Evolutionary conservation across 2,113 vertebrate genomes (phyloP).

Genomic region (Trogon melanurus): DNA sequence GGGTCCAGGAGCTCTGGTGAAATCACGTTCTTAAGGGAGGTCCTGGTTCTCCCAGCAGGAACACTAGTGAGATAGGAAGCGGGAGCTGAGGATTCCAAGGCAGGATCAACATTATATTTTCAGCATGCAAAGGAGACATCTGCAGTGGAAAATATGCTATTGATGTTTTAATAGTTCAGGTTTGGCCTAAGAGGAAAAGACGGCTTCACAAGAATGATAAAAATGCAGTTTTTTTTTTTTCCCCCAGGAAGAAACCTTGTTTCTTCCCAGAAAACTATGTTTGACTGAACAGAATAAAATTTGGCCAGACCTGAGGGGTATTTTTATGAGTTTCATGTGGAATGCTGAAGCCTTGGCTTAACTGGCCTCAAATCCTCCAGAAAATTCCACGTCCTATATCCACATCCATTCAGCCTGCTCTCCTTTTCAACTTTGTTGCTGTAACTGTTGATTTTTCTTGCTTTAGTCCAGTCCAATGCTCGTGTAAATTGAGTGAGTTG

Average conservation of each 20-base stretch:
- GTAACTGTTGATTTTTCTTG: background rate
- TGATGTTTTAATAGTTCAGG: background rate
- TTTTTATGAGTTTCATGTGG: constrained; percentile 29
- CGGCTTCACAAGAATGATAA: background rate
- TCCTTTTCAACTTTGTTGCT: background rate
- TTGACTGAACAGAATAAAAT: background rate
- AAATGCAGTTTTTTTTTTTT: background rate
- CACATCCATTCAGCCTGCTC: background rate
- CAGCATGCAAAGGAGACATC: background rate
- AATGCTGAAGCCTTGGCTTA: background rate
- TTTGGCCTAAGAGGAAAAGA: background rate
- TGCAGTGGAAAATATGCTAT: background rate
- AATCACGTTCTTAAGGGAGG: background rate
- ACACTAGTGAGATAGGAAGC: background rate
- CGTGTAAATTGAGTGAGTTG: background rate
- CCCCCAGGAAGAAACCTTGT: background rate
- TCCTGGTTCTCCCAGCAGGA: background rate
- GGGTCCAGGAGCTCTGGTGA: background rate
- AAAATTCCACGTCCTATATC: background rate
- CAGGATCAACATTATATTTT: background rate
- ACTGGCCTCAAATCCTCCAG: background rate
- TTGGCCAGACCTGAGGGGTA: background rate
- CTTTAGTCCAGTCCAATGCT: background rate
- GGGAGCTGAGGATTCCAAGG: rapidly evolving
- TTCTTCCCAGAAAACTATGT: background rate